Percentiles rank a stretch among this genome's conserved stretches.
These are phyloP conservation scores for Scyliorhinus canicula DNA, from an alignment of 2,797 vertebrate genomes.

Conservation along the genomic window DNA sequence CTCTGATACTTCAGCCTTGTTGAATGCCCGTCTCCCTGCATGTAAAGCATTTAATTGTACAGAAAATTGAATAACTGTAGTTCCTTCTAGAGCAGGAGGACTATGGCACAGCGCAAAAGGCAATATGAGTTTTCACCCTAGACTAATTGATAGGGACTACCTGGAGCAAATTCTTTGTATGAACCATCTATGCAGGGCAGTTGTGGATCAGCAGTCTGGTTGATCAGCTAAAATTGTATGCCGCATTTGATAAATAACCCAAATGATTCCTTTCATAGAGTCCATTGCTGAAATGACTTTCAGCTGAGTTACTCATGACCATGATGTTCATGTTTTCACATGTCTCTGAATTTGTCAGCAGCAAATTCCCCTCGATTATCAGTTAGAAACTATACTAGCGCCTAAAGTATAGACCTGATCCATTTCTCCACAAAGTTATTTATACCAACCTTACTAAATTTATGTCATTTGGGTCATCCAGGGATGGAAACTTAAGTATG, in stretches of 20 bases:
- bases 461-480: too few species aligned
- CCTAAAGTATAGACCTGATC: too few species aligned
- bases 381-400: too few species aligned
- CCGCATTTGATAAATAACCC: neutral
- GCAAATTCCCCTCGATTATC: too few species aligned
- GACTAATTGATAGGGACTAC: neutral
- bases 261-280: neutral
- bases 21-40: neutral
- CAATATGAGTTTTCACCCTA: neutral
- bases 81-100: neutral
- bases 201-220: neutral
- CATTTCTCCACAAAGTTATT: too few species aligned
- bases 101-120: neutral
- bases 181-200: neutral
- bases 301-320: too few species aligned
- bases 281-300: too few species aligned
- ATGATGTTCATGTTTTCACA: too few species aligned
- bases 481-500: too few species aligned
- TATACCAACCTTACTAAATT: too few species aligned
- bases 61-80: neutral
- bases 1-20: neutral
- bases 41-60: neutral
- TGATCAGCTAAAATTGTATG: neutral
- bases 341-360: too few species aligned
- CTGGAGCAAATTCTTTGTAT: neutral